Evolutionary conservation across 2,888 invertebrate species (phyloP).

Genomic region (Adineta ricciae): DNA sequence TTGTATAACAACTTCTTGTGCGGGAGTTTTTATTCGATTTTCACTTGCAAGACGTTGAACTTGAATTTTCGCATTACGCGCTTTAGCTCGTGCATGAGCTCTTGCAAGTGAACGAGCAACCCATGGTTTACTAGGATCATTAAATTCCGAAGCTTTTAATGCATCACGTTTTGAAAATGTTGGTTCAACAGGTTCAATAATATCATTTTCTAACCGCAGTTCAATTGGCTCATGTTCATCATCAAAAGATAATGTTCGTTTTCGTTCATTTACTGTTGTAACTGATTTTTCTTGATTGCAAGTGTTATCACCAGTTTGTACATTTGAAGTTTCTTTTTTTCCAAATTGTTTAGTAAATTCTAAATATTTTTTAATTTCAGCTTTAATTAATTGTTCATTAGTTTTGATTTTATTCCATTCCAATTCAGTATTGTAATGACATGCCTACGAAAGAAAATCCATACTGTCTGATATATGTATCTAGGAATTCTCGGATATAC

Average conservation of each 20-base stretch:
- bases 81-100: neutral
- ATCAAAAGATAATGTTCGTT: neutral
- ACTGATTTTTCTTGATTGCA: neutral
- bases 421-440: neutral
- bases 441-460: neutral
- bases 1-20: neutral
- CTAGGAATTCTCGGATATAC: too few relatives aligned
- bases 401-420: neutral
- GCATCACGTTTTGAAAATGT: neutral
- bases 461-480: too few relatives aligned
- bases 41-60: neutral
- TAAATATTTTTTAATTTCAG: neutral
- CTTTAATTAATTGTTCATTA: neutral
- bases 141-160: neutral
- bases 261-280: neutral
- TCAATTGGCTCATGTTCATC: neutral
- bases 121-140: neutral
- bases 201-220: neutral
- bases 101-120: neutral
- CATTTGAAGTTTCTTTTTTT: neutral
- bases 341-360: neutral
- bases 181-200: neutral
- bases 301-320: neutral
- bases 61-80: neutral
- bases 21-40: neutral